Evolutionary conservation across 2,888 invertebrate genomes (phyloP).

Genomic region (Andricus curvator): DNA sequence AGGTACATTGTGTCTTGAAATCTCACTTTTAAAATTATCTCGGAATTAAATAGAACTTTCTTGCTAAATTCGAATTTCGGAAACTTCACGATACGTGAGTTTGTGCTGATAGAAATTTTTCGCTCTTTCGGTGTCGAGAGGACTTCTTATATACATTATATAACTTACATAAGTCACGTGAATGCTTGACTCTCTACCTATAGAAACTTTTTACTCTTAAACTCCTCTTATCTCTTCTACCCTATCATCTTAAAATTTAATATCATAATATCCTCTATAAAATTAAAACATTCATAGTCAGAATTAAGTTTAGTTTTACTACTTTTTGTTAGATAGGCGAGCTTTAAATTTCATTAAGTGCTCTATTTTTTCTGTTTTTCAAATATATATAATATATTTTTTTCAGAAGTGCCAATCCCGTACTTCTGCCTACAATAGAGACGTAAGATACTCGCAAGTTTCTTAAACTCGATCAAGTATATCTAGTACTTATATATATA

Average conservation of each 20-base stretch:
- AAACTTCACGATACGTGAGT: neutral
- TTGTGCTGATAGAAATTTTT: slow-evolving; percentile 19
- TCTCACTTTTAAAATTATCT: slow-evolving; percentile 29
- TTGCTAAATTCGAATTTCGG: neutral
- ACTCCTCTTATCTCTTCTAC: slow-evolving; percentile 40
- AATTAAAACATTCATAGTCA: slow-evolving; percentile 28
- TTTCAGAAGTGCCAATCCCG: neutral
- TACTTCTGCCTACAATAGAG: neutral
- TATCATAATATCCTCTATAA: neutral
- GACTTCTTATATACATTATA: slow-evolving; percentile 35
- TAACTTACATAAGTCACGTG: slow-evolving; percentile 31
- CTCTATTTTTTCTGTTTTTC: neutral
- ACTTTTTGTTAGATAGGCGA: slow-evolving; percentile 16
- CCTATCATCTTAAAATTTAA: slow-evolving; percentile 34
- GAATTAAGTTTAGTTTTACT: slow-evolving; percentile 19
- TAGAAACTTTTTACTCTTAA: neutral
- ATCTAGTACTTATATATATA: neutral
- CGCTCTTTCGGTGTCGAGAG: neutral
- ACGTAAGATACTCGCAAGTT: slow-evolving; percentile 6
- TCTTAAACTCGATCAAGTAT: slow-evolving; percentile 3
- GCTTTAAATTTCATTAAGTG: neutral
- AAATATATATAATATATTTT: slow-evolving; percentile 20
- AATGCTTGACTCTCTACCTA: slow-evolving; percentile 11
- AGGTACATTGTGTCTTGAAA: slow-evolving; percentile 36
- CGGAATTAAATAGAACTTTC: slow-evolving; percentile 10